Percentiles rank a stretch among this genome's conserved stretches.
These are phyloP conservation scores for Chlamydotis undulata DNA, from an alignment of 2,113 vertebrate species.

Conservation along the genomic window DNA sequence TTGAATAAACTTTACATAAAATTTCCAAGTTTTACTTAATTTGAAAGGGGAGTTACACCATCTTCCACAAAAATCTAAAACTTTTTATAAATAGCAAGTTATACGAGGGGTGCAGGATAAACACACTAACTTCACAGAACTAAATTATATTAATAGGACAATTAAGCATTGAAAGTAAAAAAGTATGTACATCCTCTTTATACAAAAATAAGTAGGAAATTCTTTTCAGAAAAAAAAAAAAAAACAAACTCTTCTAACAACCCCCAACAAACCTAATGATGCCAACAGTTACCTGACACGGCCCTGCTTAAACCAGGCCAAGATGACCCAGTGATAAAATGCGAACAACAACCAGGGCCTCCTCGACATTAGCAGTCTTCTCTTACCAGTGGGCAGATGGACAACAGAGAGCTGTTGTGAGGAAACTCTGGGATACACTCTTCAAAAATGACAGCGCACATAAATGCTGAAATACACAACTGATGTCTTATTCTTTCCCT, in stretches of 20 bases:
- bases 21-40: not conserved
- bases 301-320: not conserved
- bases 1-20: not conserved
- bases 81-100: not conserved
- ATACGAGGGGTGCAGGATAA: not conserved
- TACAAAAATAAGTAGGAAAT: not conserved
- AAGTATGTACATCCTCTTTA: not conserved
- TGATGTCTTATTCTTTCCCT: not conserved
- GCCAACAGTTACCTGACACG: not conserved
- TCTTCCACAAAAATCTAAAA: not conserved
- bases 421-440: not conserved
- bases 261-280: accelerated
- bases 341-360: not conserved
- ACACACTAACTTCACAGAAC: not conserved
- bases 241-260: not conserved
- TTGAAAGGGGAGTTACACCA: not conserved
- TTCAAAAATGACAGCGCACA: not conserved
- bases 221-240: not conserved
- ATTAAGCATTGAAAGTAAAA: not conserved
- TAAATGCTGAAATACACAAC: not conserved
- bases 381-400: not conserved
- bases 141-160: not conserved
- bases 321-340: not conserved
- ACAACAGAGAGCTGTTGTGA: not conserved
- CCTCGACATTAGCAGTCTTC: not conserved